Evolutionary conservation across 2,797 vertebrate genomes (phyloP).

Genomic region (Emys orbicularis): DNA sequence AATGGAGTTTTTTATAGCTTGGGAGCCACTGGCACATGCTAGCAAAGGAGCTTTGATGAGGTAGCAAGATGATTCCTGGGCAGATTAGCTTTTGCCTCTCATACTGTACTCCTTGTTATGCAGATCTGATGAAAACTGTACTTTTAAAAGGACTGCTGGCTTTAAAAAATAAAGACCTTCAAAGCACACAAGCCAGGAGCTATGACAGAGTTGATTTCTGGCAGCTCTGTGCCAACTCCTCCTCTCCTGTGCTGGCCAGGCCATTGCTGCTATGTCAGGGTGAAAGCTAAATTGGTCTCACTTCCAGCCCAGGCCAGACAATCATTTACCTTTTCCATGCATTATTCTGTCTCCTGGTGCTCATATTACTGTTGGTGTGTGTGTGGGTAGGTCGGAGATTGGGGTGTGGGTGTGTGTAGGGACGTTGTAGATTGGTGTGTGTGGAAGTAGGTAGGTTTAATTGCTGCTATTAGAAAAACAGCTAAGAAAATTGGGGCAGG

Average conservation of each 20-base stretch:
- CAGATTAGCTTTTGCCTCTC: neutral
- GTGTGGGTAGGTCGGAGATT: neutral
- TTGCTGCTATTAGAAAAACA: neutral
- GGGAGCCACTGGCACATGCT: neutral
- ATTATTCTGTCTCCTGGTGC: neutral
- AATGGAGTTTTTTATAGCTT: neutral
- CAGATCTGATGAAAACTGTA: neutral
- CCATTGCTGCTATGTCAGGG: neutral
- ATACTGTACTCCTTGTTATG: rapidly evolving
- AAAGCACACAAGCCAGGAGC: neutral
- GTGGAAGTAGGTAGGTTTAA: neutral
- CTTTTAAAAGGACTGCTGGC: neutral
- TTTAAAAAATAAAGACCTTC: neutral
- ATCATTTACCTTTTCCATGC: neutral
- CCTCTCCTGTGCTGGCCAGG: rapidly evolving
- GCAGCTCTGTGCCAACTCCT: neutral
- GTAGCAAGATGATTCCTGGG: neutral
- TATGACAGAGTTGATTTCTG: neutral
- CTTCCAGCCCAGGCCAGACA: neutral
- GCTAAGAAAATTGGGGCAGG: neutral
- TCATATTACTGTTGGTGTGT: neutral
- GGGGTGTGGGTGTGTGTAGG: too few relatives aligned
- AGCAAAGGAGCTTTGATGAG: slow-evolving; percentile 20
- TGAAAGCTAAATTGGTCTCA: neutral
- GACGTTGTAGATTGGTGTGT: neutral